Base-by-base conservation (phyloP, 2,113 vertebrate genomes). In the Tetrax tetrax region DNA sequence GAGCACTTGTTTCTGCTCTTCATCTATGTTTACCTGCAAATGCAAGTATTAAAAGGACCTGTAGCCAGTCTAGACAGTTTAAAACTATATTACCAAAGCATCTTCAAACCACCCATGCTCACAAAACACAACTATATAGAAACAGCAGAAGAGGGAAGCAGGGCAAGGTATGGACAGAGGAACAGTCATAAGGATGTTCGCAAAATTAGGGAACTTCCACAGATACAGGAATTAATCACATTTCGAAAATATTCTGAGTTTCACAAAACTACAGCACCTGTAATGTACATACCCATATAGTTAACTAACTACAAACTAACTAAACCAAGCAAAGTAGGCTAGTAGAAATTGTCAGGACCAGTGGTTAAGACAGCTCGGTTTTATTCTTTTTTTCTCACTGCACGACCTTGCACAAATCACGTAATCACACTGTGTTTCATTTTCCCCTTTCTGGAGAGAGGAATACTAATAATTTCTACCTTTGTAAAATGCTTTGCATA, bases 401-500 rank as follows among this genome's bases (percentile, higher is more conserved):
- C 12, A 33, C 28, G 57, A 82, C 45, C 69, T 81, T 72, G 38
- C 35, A 68, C 43, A 91, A 87, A 92, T 92, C 70, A 69, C 3
- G 1, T 76, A 87, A 95, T 68, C 65, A 64, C 53, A 82, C 12
- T 9, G 16, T 77, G 43, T 64, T 87, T 92, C 69, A 76, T 83
- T 76, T 76, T 47, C 18, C 24, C 25, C 28, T 50, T 84, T 87
- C 45, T 61, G 45, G 45, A 87, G 22, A 93, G 65, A 76, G 20
- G 45, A 83, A 90, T 78, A 57, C 59, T 93, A 92, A 83, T 85
- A 85, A 89, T 85, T 89, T 82, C 59, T 75, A 61, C 54, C 25
- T 76, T 92, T 83, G 50, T 33, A 66, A 95, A 97, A 93, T 31
- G 57, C 31, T 94, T 95, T 94, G 53, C 92, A 92, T 85, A 91